Evolutionary conservation across 2,888 invertebrate genomes (phyloP), one percentile per base, ranked within the genome.

Genomic region (Julus scanicus): DNA sequence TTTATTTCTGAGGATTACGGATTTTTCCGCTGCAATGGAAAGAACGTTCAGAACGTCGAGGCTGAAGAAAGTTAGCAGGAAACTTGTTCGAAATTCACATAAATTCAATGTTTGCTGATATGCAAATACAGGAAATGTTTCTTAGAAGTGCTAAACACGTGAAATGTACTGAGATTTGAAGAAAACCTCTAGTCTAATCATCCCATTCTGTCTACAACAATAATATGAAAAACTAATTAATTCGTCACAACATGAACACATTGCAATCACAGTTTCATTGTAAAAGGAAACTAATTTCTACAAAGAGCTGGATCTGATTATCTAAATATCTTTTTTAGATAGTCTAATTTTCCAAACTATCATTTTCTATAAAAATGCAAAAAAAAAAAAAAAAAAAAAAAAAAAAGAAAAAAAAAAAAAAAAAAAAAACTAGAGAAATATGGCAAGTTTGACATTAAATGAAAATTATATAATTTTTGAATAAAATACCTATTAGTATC

Each of bases 321-420:
- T 29, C n/a, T 37, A 29, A 71, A 20, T 71, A 63, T 63, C 20
- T n/a, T 20, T n/a, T 20, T n/a, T 9, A 89, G 94, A 94, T 88
- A 93, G 93, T 1, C 94, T 44, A 44, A 44, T 44, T 44, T 44
- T 5, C 44, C 3, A 44, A 44, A 6, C 44, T 5, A 3, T 44
- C 44, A 44, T 5, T 44, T 44, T 3, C 44, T 44, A 44, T 44
- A 44, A 44, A 5, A 44, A 44, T 44, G 44, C 44, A 44, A 44
- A 44, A n/a, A n/a, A n/a, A n/a, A n/a, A n/a, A n/a, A n/a, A n/a
- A n/a, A n/a, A n/a, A n/a, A n/a, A n/a, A n/a, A n/a, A n/a, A n/a
- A n/a, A n/a, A n/a, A n/a, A n/a, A n/a, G n/a, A n/a, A n/a, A n/a
- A n/a, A 29, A 29, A 29, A 29, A 29, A 29, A 0, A 29, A 29